These are phyloP conservation scores for Hyphantria cunea DNA, from an alignment of 1,140 invertebrate genomes.

Conservation along the genomic window DNA sequence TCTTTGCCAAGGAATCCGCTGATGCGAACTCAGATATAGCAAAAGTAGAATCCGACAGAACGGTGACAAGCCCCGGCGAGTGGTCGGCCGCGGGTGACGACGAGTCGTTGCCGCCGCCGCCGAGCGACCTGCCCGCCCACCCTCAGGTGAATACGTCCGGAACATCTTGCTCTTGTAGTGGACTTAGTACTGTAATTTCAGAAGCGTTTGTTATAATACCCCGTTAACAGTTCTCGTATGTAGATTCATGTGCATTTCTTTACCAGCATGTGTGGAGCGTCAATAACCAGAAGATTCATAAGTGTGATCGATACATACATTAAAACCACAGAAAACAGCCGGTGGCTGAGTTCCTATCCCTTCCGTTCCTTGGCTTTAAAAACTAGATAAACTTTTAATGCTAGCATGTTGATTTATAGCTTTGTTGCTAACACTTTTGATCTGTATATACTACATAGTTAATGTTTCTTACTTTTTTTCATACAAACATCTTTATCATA, in stretches of 20 bases:
- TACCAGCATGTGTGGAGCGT: conserved; percentile 69
- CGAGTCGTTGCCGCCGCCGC: conserved; percentile 38
- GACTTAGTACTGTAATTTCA: conserved; percentile 59
- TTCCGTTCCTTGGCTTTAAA: conserved; percentile 39
- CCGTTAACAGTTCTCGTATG: conserved; percentile 59
- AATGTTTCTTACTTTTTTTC: no score
- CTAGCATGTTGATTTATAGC: conserved; percentile 42
- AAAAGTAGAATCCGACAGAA: conserved; percentile 32
- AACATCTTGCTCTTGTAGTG: conserved; percentile 69
- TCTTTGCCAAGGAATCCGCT: not conserved
- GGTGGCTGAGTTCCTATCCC: conserved; percentile 40
- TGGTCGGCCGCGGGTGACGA: conserved; percentile 31
- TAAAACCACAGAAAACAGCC: conserved; percentile 34
- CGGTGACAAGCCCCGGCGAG: conserved; percentile 36
- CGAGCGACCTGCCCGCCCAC: conserved; percentile 35
- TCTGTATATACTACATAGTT: conserved; percentile 4
- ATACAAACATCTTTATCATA: no score
- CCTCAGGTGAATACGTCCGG: conserved; percentile 73
- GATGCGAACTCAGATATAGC: conserved; percentile 19
- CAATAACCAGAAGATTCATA: conserved; percentile 61
- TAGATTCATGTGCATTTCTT: conserved; percentile 68
- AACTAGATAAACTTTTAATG: conserved; percentile 32
- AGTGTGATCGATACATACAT: conserved; percentile 45
- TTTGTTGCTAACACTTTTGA: conserved; percentile 49
- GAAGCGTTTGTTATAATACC: conserved; percentile 49